Percentiles rank a stretch among this genome's conserved stretches.
Evolutionary conservation across 1,140 invertebrate genomes (phyloP).

Genomic region (Laupala kohalensis): DNA sequence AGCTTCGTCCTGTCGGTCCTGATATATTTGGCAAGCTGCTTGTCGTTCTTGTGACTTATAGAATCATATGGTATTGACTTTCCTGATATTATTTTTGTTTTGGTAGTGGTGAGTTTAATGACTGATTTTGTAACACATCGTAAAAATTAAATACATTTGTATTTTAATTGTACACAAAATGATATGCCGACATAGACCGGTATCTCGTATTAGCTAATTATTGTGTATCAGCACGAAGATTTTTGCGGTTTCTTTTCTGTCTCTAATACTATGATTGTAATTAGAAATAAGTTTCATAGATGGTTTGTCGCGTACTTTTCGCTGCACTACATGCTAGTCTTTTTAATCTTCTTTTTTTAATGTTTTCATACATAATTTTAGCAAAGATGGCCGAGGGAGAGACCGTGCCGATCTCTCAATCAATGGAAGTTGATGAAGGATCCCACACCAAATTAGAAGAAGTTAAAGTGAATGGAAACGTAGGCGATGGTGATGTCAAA

Average conservation of each 20-base stretch:
- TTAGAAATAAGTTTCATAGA: no score
- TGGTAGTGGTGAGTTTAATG: neutral
- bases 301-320: no score
- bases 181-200: neutral
- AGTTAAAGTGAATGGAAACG: neutral
- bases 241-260: no score
- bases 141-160: neutral
- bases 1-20: no score
- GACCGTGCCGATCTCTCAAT: neutral
- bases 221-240: no score
- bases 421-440: slow-evolving; percentile 6
- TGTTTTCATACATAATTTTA: neutral
- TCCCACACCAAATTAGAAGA: neutral
- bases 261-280: no score
- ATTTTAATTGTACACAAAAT: neutral
- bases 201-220: no score
- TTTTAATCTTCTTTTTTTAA: no score
- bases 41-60: no score
- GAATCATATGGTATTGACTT: no score
- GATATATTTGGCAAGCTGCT: no score
- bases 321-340: no score
- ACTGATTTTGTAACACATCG: neutral
- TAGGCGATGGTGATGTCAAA: neutral
- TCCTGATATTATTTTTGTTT: neutral
- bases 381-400: neutral